Percentiles rank a stretch among this genome's conserved stretches.
These are phyloP conservation scores for Rhyacichthys aspro DNA, from an alignment of 2,797 vertebrate genomes.

Conservation along the genomic window DNA sequence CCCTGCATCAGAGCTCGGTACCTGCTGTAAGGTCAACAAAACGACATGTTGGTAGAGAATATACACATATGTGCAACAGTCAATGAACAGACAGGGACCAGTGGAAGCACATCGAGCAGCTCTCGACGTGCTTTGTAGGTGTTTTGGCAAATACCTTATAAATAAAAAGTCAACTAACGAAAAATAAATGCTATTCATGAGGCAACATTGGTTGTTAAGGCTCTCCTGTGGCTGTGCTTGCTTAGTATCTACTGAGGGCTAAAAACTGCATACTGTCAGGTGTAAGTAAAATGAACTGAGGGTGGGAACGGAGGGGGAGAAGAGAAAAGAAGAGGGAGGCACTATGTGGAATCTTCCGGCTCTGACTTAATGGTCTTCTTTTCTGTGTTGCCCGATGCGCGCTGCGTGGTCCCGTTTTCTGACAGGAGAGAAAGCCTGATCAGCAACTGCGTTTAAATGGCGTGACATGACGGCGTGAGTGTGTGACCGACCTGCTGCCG, in stretches of 20 bases:
- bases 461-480: not conserved
- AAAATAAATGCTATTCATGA: conserved; percentile 86
- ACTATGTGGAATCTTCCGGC: conserved; percentile 98
- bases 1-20: conserved; percentile 29
- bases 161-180: conserved; percentile 64
- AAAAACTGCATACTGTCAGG: conserved; percentile 76
- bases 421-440: conserved; percentile 33
- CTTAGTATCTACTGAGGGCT: conserved; percentile 82
- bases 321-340: conserved; percentile 45
- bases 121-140: conserved; percentile 68
- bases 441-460: conserved; percentile 21
- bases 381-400: conserved; percentile 85
- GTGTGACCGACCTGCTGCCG: conserved; percentile 81
- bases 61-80: conserved; percentile 66
- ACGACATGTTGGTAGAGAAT: conserved; percentile 45
- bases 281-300: conserved; percentile 58
- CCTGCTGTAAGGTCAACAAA: conserved; percentile 43
- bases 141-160: conserved; percentile 76
- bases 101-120: conserved; percentile 54
- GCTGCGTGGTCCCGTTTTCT: conserved; percentile 93
- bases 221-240: conserved; percentile 90
- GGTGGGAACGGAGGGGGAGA: conserved; percentile 3
- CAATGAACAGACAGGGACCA: conserved; percentile 81
- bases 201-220: conserved; percentile 99
- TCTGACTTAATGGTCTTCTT: conserved; percentile 97